phyloP scores from a whole-genome alignment of 2,113 vertebrate species.

The Riparia riparia region DNA sequence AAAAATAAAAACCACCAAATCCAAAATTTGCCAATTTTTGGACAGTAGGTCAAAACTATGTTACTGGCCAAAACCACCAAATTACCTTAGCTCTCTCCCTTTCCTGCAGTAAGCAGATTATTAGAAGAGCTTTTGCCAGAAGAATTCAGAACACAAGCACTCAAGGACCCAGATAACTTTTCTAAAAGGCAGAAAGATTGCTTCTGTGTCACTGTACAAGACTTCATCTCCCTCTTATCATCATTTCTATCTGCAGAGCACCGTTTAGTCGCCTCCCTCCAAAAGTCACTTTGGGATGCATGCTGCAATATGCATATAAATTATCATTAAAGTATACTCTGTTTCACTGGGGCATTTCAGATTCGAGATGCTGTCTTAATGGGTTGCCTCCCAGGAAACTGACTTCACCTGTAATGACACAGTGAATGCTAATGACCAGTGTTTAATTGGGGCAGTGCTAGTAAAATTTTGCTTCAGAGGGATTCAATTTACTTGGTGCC shows the following conservation, averaged over 20 bases:
- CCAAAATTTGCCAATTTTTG: background rate
- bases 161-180: background rate
- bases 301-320: conserved; percentile 35
- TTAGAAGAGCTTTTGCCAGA: background rate
- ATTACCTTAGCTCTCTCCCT: background rate
- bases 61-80: background rate
- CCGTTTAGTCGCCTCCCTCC: background rate
- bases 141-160: background rate
- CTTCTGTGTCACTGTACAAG: background rate
- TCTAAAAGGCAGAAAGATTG: background rate
- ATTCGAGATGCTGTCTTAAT: conserved; percentile 34
- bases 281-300: conserved; percentile 8
- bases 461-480: conserved; percentile 50
- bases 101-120: background rate
- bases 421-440: conserved; percentile 34
- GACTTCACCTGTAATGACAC: conserved; percentile 52
- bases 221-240: background rate
- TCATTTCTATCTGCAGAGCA: background rate
- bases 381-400: conserved; percentile 61
- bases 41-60: background rate
- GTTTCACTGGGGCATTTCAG: conserved; percentile 41
- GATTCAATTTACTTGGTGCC: conserved; percentile 48
- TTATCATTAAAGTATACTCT: conserved; percentile 41
- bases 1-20: too few species aligned
- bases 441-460: conserved; percentile 46